Evolutionary conservation across 1,140 invertebrate genomes (phyloP).

Genomic region (Cotesia glomerata): DNA sequence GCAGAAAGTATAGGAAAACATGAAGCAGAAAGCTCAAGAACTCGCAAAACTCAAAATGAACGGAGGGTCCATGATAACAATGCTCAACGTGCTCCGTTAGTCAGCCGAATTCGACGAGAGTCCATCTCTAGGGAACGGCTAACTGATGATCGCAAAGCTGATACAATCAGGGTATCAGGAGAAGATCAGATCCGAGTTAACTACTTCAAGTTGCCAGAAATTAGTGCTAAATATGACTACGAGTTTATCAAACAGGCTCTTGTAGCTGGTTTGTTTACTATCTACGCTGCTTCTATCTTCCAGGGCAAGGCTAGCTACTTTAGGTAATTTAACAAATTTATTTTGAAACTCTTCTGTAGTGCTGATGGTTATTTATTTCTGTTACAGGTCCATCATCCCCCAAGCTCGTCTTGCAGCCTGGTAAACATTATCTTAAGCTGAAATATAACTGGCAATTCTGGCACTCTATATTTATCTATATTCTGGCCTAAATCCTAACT

Average conservation of each 20-base stretch:
- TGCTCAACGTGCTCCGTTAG: too few relatives aligned
- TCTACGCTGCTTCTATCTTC: constrained; percentile 49
- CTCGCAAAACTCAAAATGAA: too few relatives aligned
- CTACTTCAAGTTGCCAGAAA: neutral
- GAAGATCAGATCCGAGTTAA: neutral
- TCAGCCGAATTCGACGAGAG: neutral
- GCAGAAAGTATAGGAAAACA: too few relatives aligned
- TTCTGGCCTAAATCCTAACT: too few relatives aligned
- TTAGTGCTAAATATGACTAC: constrained; percentile 5
- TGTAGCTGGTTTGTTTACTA: constrained; percentile 43
- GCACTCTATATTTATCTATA: too few relatives aligned
- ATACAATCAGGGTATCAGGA: neutral
- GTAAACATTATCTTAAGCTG: neutral
- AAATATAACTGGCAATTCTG: too few relatives aligned
- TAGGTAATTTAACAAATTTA: constrained; percentile 32
- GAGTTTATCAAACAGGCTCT: constrained; percentile 39
- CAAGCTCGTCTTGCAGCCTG: neutral
- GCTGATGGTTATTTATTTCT: neutral
- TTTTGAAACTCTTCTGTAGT: neutral
- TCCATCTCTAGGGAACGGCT: neutral
- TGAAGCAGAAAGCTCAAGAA: too few relatives aligned
- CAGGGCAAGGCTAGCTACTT: constrained; percentile 40
- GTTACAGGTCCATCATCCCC: neutral
- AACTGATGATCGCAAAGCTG: neutral
- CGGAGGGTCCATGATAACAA: too few relatives aligned